Evolutionary conservation across 1,140 invertebrate genomes (phyloP).

Genomic region (Hetaerina americana): DNA sequence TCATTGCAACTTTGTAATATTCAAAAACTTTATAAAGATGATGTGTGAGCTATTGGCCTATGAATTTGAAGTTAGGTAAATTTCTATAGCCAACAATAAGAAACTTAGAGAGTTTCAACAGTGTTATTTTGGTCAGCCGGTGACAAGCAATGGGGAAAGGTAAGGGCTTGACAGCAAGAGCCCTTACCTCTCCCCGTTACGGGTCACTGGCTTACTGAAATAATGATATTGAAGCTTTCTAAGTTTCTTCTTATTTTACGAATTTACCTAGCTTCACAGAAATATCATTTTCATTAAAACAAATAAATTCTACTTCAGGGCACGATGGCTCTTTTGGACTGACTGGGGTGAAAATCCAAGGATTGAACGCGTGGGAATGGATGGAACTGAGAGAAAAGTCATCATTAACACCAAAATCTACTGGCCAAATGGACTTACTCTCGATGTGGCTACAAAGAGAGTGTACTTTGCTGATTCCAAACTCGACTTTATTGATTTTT

Average conservation of each 20-base stretch:
- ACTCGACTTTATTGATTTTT: conserved; percentile 96
- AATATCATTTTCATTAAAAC: conserved; percentile 10
- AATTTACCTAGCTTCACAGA: conserved; percentile 13
- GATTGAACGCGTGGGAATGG: conserved; percentile 92
- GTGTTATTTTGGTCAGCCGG: too few species aligned
- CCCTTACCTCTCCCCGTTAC: too few species aligned
- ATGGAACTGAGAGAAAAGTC: conserved; percentile 69
- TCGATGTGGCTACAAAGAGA: conserved; percentile 85
- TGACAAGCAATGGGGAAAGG: too few species aligned
- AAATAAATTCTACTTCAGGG: conserved; percentile 26
- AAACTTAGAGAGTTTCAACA: too few species aligned
- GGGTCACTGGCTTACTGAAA: too few species aligned
- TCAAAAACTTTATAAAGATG: too few species aligned
- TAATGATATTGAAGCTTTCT: too few species aligned
- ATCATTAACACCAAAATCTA: conserved; percentile 95
- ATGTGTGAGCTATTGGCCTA: too few species aligned
- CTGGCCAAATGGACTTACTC: conserved; percentile 93
- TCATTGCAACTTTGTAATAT: too few species aligned
- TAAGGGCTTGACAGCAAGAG: too few species aligned
- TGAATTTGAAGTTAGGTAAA: too few species aligned
- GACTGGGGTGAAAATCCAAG: conserved; percentile 97
- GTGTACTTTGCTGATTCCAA: conserved; percentile 98
- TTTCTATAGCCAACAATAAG: too few species aligned
- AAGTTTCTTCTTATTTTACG: background rate
- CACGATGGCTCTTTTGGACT: conserved; percentile 88